phyloP scores from a whole-genome alignment of 2,797 vertebrate genomes.

The Lindbergichthys nudifrons region DNA sequence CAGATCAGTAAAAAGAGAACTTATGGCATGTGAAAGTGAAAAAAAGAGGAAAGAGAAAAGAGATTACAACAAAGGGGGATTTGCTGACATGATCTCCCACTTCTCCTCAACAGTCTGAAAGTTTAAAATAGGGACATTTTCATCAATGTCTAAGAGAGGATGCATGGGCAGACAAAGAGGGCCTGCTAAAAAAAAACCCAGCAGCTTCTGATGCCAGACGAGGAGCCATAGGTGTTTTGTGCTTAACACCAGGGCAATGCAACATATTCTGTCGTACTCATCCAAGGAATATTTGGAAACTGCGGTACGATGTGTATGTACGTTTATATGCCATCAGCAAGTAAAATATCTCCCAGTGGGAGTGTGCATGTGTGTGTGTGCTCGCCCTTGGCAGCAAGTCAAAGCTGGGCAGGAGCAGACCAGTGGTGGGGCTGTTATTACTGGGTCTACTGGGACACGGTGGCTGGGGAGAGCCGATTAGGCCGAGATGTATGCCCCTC shows the following conservation, averaged over 20 bases:
- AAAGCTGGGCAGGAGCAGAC: conserved; percentile 75
- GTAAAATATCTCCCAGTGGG: conserved; percentile 46
- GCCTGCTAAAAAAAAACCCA: conserved; percentile 66
- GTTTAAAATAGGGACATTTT: conserved; percentile 70
- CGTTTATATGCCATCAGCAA: conserved; percentile 62
- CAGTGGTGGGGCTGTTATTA: conserved; percentile 80
- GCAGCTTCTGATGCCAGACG: conserved; percentile 48
- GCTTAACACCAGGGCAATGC: conserved; percentile 25
- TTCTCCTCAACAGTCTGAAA: conserved; percentile 31
- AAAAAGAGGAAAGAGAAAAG: conserved; percentile 15
- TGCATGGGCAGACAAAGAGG: conserved; percentile 11
- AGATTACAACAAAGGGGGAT: conserved; percentile 5
- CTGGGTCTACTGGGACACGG: conserved; percentile 75
- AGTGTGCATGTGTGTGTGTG: conserved; percentile 45
- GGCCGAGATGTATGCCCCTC: conserved; percentile 80
- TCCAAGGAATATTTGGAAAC: conserved; percentile 48
- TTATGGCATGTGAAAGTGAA: conserved; percentile 45
- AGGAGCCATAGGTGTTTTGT: conserved; percentile 32
- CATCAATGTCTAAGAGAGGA: conserved; percentile 43
- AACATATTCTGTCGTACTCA: conserved; percentile 20
- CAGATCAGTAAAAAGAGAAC: conserved; percentile 4
- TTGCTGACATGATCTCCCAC: conserved; percentile 57
- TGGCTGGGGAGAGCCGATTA: conserved; percentile 82
- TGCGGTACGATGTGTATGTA: conserved; percentile 48
- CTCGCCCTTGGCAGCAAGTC: conserved; percentile 69